Evolutionary conservation across 1,140 invertebrate genomes (phyloP), one percentile per base, ranked within the genome.

Genomic region (Pinna nobilis): DNA sequence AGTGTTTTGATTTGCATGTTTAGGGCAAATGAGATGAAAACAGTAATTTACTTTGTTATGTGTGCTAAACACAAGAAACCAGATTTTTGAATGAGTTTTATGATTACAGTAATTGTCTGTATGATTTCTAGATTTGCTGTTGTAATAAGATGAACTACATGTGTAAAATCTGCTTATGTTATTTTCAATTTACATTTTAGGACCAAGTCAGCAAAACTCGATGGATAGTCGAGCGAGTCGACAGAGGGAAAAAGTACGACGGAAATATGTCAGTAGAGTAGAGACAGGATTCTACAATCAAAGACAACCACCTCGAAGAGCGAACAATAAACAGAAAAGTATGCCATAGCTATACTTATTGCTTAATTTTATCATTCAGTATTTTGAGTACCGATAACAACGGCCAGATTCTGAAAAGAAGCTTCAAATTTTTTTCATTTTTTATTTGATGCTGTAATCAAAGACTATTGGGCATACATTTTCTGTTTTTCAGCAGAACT

Each of bases 161-260:
- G n/a, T n/a, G n/a, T n/a, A n/a, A n/a, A n/a, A n/a, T n/a, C n/a
- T n/a, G n/a, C n/a, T n/a, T n/a, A n/a, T n/a, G n/a, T n/a, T 7
- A 2, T 53, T 50, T 50, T 50, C 32, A 23, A 28, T 23, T 20
- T 30, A 6, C 4, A 53, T 59, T 59, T 25, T 49, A 84, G 84
- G 82, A 69, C 78, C 83, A 69, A 86, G 82, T 74, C 82, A 81
- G 28, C 83, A 81, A 53, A 83, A 82, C 65, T 84, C 83, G 13
- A 94, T 94, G 86, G 94, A 95, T 85, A 94, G 96, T 85, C 89
- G 95, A 77, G 92, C 93, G 25, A 93, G 94, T 78, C 90, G 93
- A 44, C 93, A 94, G 86, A 93, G 93, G 81, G 92, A 91, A 59
- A 95, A 94, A 86, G 89, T 95, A 55, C 92, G 93, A 82, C 92